A percentile compares a stretch with the other conserved stretches of the same genome.
These are phyloP conservation scores for Malurus melanocephalus DNA, from an alignment of 2,113 vertebrate genomes.

Conservation along the genomic window DNA sequence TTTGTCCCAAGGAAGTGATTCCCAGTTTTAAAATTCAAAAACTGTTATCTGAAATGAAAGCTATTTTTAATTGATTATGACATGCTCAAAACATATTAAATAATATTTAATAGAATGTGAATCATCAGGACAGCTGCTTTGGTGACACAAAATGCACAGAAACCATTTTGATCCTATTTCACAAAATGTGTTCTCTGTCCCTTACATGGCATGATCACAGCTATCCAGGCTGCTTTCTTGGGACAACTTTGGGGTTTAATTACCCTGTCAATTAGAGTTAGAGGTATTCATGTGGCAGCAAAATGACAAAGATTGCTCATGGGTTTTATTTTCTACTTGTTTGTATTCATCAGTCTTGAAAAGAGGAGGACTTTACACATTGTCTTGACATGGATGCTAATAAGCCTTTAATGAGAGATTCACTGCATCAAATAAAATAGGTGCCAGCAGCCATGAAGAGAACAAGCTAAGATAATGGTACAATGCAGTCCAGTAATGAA, in stretches of 20 bases:
- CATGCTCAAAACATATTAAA: conserved; percentile 28
- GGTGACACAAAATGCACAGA: conserved; percentile 16
- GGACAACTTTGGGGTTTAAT: conserved; percentile 39
- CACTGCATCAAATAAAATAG: conserved; percentile 1
- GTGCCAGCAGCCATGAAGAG: conserved; percentile 14
- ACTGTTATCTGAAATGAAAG: conserved; percentile 4
- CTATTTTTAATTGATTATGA: conserved; percentile 36
- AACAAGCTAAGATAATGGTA: conserved; percentile 4
- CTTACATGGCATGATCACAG: neutral
- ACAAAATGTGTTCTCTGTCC: neutral
- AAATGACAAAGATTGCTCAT: conserved; percentile 15
- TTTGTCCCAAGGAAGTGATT: neutral
- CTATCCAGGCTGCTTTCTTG: conserved; percentile 1
- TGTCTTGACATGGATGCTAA: conserved; percentile 44
- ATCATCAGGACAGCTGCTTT: conserved; percentile 28
- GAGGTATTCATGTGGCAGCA: conserved; percentile 18
- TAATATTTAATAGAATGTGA: conserved; percentile 26
- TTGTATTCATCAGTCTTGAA: conserved; percentile 28
- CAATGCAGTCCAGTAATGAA: neutral
- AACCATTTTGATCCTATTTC: conserved; percentile 34
- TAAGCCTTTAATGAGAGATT: neutral
- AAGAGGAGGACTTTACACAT: conserved; percentile 17
- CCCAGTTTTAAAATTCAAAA: neutral
- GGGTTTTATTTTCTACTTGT: conserved; percentile 24
- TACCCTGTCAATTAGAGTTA: conserved; percentile 58